phyloP scores from a whole-genome alignment of 2,888 invertebrate species.

The Adela reaumurella region DNA sequence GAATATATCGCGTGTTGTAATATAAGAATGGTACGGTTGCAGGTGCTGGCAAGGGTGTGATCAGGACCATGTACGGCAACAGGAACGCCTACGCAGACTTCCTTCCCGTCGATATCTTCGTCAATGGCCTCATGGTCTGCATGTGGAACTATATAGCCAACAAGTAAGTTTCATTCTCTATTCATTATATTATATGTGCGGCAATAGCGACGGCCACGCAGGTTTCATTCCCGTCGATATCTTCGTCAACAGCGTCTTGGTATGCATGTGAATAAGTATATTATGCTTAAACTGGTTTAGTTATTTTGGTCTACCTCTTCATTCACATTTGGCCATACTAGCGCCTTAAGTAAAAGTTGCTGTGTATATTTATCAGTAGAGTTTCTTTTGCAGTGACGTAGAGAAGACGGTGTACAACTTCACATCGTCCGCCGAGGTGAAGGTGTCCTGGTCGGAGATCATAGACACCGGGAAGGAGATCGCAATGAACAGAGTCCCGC shows the following conservation, averaged over 20 bases:
- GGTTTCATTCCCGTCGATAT: constrained; percentile 80
- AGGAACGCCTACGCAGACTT: constrained; percentile 75
- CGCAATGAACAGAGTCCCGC: constrained; percentile 72
- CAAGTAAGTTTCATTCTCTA: constrained; percentile 30
- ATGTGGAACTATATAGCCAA: constrained; percentile 63
- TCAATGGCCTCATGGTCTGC: constrained; percentile 67
- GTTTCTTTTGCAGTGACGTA: too few relatives aligned
- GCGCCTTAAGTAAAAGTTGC: too few relatives aligned
- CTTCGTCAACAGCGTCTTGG: constrained; percentile 72
- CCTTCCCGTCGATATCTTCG: constrained; percentile 76
- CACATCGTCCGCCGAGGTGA: constrained; percentile 76
- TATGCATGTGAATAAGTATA: constrained; percentile 65
- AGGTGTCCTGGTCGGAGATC: constrained; percentile 85
- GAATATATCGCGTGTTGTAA: too few relatives aligned
- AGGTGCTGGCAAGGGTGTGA: constrained; percentile 82
- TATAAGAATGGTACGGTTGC: too few relatives aligned
- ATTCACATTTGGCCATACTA: too few relatives aligned
- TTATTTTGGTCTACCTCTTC: too few relatives aligned
- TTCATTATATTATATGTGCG: constrained; percentile 20
- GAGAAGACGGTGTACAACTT: constrained; percentile 64
- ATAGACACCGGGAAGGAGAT: constrained; percentile 76
- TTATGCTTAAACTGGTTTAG: too few relatives aligned
- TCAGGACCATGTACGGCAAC: constrained; percentile 85
- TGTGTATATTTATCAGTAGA: too few relatives aligned
- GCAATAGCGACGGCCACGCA: constrained; percentile 71